Evolutionary conservation across 2,888 invertebrate genomes (phyloP).

Genomic region (Eupithecia insigniata): DNA sequence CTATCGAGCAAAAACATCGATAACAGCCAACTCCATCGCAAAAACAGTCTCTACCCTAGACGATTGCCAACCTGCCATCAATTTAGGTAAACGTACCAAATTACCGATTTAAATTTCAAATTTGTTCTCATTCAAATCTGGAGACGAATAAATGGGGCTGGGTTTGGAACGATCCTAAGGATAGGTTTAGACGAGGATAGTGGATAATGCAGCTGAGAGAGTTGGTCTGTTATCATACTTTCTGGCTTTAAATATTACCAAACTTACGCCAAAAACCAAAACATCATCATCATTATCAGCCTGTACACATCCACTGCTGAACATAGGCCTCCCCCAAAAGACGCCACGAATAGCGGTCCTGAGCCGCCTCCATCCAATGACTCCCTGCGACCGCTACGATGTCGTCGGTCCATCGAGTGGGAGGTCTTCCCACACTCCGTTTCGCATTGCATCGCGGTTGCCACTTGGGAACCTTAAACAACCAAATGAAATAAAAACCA

Average conservation of each 20-base stretch:
- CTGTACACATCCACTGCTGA: no score
- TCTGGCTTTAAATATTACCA: neutral
- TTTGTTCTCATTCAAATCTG: conserved; percentile 60
- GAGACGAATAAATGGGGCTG: conserved; percentile 52
- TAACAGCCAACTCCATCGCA: neutral
- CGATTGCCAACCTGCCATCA: conserved; percentile 40
- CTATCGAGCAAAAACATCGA: conserved; percentile 11
- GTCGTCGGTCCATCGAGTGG: no score
- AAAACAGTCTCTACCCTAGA: conserved; percentile 19
- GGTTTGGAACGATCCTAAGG: conserved; percentile 25
- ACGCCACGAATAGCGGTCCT: no score
- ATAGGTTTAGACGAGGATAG: conserved; percentile 17
- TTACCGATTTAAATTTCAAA: conserved; percentile 61
- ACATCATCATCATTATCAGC: no score
- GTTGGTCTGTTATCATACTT: neutral
- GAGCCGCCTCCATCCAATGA: no score
- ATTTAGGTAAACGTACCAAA: conserved; percentile 46
- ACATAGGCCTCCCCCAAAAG: no score
- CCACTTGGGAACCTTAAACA: no score
- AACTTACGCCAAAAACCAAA: neutral
- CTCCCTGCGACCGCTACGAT: no score
- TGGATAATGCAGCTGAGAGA: neutral
- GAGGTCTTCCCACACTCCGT: no score
- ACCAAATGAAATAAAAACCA: neutral
- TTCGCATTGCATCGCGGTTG: no score